Evolutionary conservation across 2,888 invertebrate genomes (phyloP).

Genomic region (Megaustenia siamemsis): DNA sequence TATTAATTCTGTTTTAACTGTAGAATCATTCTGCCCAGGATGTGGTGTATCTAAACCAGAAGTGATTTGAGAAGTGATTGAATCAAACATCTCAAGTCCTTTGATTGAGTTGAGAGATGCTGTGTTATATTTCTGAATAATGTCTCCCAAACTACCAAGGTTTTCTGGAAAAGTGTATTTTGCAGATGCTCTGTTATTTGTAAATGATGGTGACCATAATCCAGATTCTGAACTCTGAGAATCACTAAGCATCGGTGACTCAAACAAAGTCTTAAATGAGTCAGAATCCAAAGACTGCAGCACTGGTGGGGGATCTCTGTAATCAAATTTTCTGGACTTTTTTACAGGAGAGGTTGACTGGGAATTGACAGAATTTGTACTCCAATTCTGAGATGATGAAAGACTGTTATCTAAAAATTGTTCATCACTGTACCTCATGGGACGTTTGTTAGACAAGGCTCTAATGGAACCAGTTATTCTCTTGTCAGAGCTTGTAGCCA

Average conservation of each 20-base stretch:
- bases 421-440: background rate
- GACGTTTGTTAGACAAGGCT: background rate
- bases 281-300: conserved; percentile 25
- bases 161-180: background rate
- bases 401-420: conserved; percentile 5
- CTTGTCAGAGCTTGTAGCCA: background rate
- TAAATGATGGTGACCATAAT: background rate
- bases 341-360: conserved; percentile 3
- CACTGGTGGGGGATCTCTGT: conserved; percentile 30
- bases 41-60: background rate
- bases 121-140: conserved; percentile 21
- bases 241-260: conserved; percentile 32
- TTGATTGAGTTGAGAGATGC: conserved; percentile 26
- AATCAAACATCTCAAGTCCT: conserved; percentile 17
- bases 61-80: background rate
- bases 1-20: background rate
- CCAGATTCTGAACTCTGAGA: conserved; percentile 33
- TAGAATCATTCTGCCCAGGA: background rate
- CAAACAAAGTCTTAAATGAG: conserved; percentile 20
- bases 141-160: conserved; percentile 36
- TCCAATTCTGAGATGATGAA: background rate
- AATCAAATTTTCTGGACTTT: conserved; percentile 15
- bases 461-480: background rate
- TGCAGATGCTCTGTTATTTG: background rate
- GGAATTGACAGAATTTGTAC: conserved; percentile 1